Evolutionary conservation across 2,797 vertebrate species (phyloP), one percentile per base, ranked within the genome.

Genomic region (Cossypha dichroa): DNA sequence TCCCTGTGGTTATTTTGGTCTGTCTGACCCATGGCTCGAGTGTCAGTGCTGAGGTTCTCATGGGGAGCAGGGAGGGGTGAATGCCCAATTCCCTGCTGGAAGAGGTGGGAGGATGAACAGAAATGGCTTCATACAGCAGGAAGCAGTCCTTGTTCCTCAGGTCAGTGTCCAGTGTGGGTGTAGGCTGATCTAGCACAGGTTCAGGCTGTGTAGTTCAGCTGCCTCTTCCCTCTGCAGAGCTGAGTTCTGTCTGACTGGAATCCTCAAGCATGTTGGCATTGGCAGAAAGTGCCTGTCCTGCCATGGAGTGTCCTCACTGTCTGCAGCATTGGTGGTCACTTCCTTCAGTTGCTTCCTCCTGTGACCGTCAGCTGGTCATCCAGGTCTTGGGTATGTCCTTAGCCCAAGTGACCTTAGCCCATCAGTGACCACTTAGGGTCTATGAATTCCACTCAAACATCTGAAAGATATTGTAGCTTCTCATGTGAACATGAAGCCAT

Each of bases 1-100:
- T 17, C 0, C 0, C 59, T 51, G 68, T 5, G 2, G 60, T 21
- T 73, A 26, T 46, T 85, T 72, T 28, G 86, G 54, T 63, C 52
- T 13, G 33, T 11, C 46, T 41, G 67, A 55, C 11, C 74, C 0
- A 0, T 13, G 45, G 31, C 72, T 88, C 1, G 7, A 34, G 54
- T 41, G 13, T 34, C n/a, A 5, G 5, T 22, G 63, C 11, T 2
- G 16, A 6, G 6, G 16, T 5, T 34, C 38, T 36, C 1, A 0
- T 3, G 11, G 45, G 56, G 52, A 67, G 45, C 38, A 34, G 81
- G 45, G 33, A 59, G 40, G 18, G 20, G 4, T 15, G 9, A 10
- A 0, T 87, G 51, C 41, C 40, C 34, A 3, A 0, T 18, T 23
- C 15, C 4, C 26, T 70, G 16, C 56, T 55, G 80, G 36, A 31